These are phyloP conservation scores for Bursaphelenchus okinawaensis DNA, from an alignment of 2,888 invertebrate genomes.

Conservation along the genomic window DNA sequence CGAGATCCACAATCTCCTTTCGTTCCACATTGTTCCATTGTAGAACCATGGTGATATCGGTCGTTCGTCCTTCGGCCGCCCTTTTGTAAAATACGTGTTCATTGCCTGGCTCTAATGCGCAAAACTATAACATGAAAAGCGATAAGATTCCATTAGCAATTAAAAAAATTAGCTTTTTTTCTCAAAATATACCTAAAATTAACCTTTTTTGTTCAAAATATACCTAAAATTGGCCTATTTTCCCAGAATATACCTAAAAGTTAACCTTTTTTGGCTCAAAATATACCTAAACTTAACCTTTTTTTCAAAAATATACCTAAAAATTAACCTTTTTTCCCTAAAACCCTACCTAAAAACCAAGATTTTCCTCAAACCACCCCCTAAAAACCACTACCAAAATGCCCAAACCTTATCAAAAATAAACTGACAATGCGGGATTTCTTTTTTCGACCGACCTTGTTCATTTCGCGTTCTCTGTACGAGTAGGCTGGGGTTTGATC, in stretches of 20 bases:
- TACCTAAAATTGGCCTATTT: not conserved
- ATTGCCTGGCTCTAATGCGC: not conserved
- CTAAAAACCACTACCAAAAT: too few relatives aligned
- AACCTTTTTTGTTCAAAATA: too few relatives aligned
- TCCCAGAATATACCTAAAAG: not conserved
- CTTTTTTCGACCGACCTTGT: conserved; percentile 6
- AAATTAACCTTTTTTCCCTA: too few relatives aligned
- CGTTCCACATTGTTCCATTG: not conserved
- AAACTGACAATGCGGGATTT: not conserved
- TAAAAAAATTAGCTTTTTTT: too few relatives aligned
- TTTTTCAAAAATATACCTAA: too few relatives aligned
- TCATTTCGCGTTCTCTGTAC: not conserved
- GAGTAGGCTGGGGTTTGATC: conserved; percentile 1
- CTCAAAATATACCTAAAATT: not conserved
- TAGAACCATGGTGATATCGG: not conserved
- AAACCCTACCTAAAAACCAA: too few relatives aligned
- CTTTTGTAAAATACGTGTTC: not conserved
- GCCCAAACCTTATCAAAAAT: not conserved
- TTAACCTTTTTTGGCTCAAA: too few relatives aligned
- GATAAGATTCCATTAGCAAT: too few relatives aligned
- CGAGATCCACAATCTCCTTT: conserved; percentile 26
- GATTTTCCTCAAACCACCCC: too few relatives aligned
- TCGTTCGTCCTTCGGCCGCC: not conserved
- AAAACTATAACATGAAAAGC: not conserved
- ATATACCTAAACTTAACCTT: too few relatives aligned